A percentile compares a stretch with the other conserved stretches of the same genome.
Conservation (phyloP, 2,888 invertebrate species). For the Caenorhabditis japonica region DNA sequence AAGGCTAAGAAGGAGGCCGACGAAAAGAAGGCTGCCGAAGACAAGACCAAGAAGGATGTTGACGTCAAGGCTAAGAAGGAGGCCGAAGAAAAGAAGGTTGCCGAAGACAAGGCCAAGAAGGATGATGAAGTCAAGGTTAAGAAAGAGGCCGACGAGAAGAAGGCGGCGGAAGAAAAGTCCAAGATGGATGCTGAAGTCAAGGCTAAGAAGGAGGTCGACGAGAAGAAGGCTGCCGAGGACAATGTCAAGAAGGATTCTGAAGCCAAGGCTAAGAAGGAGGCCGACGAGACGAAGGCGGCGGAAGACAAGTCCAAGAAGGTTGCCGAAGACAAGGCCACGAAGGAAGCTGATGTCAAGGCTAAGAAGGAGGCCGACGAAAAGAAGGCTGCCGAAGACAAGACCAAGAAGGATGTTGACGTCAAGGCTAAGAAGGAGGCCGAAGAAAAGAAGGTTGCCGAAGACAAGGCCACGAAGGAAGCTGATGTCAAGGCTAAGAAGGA, state of each 20-base stretch:
- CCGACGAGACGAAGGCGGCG: slow-evolving; percentile 23
- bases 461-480: slow-evolving; percentile 4
- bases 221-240: slow-evolving; percentile 9
- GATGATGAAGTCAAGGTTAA: slow-evolving; percentile 21
- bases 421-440: slow-evolving; percentile 19
- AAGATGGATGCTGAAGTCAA: slow-evolving; percentile 25
- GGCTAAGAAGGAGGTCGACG: slow-evolving; percentile 30
- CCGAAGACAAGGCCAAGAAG: slow-evolving; percentile 24
- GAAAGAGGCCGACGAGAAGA: slow-evolving; percentile 28
- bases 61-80: slow-evolving; percentile 34
- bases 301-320: slow-evolving; percentile 36
- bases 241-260: slow-evolving; percentile 20
- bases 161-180: slow-evolving; percentile 25
- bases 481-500: slow-evolving; percentile 12
- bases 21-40: slow-evolving; percentile 5
- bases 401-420: slow-evolving; percentile 18
- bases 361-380: slow-evolving; percentile 18
- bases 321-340: slow-evolving; percentile 25
- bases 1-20: slow-evolving; percentile 35
- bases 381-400: slow-evolving; percentile 1
- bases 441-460: slow-evolving; percentile 9
- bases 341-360: slow-evolving; percentile 16
- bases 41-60: slow-evolving; percentile 17
- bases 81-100: slow-evolving; percentile 9
- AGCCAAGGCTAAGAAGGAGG: slow-evolving; percentile 22